Evolutionary conservation across 1,140 invertebrate species (phyloP).

Genomic region (Penaeus indicus): DNA sequence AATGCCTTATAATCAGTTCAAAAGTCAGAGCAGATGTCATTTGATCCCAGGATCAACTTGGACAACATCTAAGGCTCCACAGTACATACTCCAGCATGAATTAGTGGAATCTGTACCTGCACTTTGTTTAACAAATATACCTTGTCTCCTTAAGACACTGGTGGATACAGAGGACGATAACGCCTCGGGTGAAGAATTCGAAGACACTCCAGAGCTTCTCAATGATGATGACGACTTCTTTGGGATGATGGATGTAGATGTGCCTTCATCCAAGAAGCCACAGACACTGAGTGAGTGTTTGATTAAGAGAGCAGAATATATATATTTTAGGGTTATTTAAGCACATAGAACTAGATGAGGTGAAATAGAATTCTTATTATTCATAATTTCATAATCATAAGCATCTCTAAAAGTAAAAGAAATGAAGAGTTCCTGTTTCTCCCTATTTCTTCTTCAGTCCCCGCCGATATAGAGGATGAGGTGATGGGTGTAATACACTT

Average conservation of each 20-base stretch:
- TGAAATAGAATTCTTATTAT: too few relatives aligned
- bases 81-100: too few relatives aligned
- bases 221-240: conserved; percentile 90
- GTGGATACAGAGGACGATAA: conserved; percentile 75
- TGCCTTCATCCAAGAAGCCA: conserved; percentile 76
- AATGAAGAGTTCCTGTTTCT: conserved; percentile 31
- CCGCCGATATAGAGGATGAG: conserved; percentile 88
- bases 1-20: too few relatives aligned
- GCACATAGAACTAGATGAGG: too few relatives aligned
- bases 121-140: conserved; percentile 56
- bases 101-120: too few relatives aligned
- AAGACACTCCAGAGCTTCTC: conserved; percentile 85
- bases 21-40: not conserved
- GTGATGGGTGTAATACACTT: conserved; percentile 88
- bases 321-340: too few relatives aligned
- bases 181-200: conserved; percentile 79
- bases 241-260: conserved; percentile 72
- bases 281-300: conserved; percentile 81
- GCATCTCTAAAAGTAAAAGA: conserved; percentile 66
- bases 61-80: too few relatives aligned
- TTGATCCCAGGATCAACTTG: too few relatives aligned
- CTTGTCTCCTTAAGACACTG: conserved; percentile 71
- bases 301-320: too few relatives aligned
- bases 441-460: conserved; percentile 76
- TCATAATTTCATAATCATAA: too few relatives aligned